These are phyloP conservation scores for Clarias gariepinus DNA, from an alignment of 2,113 vertebrate species.

Conservation along the genomic window DNA sequence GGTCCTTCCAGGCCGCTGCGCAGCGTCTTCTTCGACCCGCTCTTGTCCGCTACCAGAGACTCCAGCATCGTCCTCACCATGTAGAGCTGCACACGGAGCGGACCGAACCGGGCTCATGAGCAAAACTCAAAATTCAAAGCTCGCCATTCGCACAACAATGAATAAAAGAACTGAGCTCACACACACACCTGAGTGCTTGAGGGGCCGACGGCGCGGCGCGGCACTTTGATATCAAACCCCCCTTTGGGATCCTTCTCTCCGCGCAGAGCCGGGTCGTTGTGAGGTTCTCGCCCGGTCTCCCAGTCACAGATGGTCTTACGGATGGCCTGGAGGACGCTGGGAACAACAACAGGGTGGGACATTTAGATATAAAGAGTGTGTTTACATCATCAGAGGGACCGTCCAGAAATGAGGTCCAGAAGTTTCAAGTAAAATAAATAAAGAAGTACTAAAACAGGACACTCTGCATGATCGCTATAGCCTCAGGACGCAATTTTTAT, in stretches of 20 bases:
- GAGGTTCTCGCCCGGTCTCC: constrained; percentile 82
- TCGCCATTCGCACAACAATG: neutral
- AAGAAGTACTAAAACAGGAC: too few species aligned
- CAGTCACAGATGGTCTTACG: constrained; percentile 88
- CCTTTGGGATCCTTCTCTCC: constrained; percentile 91
- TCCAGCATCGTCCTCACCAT: constrained; percentile 94
- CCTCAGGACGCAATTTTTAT: too few species aligned
- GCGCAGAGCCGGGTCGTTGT: constrained; percentile 83
- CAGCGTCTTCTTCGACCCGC: constrained; percentile 89
- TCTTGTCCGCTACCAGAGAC: constrained; percentile 92
- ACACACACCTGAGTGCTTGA: constrained; percentile 84
- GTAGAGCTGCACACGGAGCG: constrained; percentile 76
- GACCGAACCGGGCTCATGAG: neutral
- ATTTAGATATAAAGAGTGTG: too few species aligned
- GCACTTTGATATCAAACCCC: constrained; percentile 88
- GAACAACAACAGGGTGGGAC: neutral
- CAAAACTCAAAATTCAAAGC: neutral
- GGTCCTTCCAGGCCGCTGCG: constrained; percentile 90
- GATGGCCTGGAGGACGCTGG: constrained; percentile 86
- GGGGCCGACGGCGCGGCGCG: constrained; percentile 84
- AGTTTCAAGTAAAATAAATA: too few species aligned
- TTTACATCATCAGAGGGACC: too few species aligned
- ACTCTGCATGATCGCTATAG: too few species aligned
- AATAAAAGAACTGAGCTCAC: neutral
- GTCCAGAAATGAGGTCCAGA: too few species aligned